A percentile compares a stretch with the other conserved stretches of the same genome.
These are phyloP conservation scores for Euproctis similis DNA, from an alignment of 2,888 invertebrate species.

Conservation along the genomic window DNA sequence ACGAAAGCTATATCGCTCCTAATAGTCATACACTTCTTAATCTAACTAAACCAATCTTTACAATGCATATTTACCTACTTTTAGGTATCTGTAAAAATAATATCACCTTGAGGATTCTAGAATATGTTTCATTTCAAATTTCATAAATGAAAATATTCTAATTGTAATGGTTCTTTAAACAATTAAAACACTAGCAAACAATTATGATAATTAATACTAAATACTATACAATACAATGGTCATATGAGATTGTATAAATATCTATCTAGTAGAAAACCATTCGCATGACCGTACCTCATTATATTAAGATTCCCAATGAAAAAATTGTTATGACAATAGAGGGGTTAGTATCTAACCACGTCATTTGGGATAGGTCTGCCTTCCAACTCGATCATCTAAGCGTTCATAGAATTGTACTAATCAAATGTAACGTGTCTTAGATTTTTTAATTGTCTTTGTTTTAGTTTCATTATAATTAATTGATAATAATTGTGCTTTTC, in stretches of 20 bases:
- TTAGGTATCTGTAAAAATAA: too few relatives aligned
- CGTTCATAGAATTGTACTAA: too few relatives aligned
- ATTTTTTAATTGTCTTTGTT: not conserved
- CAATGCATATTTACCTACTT: too few relatives aligned
- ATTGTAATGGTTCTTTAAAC: too few relatives aligned
- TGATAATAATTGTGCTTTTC: too few relatives aligned
- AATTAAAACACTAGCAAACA: constrained; percentile 15
- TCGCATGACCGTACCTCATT: constrained; percentile 18
- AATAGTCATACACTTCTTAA: too few relatives aligned
- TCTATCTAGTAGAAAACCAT: constrained; percentile 15
- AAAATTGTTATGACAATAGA: constrained; percentile 7
- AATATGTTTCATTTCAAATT: not conserved
- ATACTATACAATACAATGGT: constrained; percentile 16
- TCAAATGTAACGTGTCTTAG: not conserved
- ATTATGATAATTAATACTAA: constrained; percentile 20
- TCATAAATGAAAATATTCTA: not conserved
- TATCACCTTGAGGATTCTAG: not conserved
- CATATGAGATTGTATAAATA: constrained; percentile 8
- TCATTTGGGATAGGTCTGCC: constrained; percentile 29
- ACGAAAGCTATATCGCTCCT: too few relatives aligned
- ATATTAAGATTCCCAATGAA: constrained; percentile 6
- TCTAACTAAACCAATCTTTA: too few relatives aligned
- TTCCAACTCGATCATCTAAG: too few relatives aligned
- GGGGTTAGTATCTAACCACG: constrained; percentile 4
- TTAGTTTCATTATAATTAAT: not conserved